Percentiles rank a stretch among this genome's conserved stretches.
Evolutionary conservation across 2,888 invertebrate genomes (phyloP).

Genomic region (Volucella inanis): DNA sequence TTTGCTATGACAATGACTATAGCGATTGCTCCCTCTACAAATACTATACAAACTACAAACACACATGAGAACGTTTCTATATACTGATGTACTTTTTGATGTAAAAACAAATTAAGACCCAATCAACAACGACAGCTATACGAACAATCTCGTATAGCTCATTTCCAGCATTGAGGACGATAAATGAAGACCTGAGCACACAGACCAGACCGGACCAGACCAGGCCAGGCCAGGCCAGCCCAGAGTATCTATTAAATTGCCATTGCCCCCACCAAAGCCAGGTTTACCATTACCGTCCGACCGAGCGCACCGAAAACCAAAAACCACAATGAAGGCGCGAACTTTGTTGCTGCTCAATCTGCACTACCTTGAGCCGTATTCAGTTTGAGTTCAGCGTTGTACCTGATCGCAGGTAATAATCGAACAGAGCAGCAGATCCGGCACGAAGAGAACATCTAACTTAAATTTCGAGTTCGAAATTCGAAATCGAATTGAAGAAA

Average conservation of each 20-base stretch:
- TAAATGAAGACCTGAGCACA: background rate
- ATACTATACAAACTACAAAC: slow-evolving; percentile 10
- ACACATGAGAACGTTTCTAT: slow-evolving; percentile 3
- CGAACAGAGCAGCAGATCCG: slow-evolving; percentile 13
- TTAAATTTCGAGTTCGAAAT: slow-evolving; percentile 29
- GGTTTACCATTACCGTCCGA: slow-evolving; percentile 13
- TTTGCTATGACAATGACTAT: background rate
- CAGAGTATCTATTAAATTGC: slow-evolving; percentile 5
- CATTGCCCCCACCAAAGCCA: slow-evolving; percentile 31
- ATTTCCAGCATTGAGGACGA: slow-evolving; percentile 19
- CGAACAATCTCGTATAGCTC: too few species aligned
- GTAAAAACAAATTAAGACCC: slow-evolving; percentile 20
- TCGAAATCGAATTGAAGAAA: slow-evolving; percentile 26
- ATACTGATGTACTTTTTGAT: slow-evolving; percentile 8
- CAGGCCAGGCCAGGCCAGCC: slow-evolving; percentile 17
- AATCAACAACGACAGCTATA: slow-evolving; percentile 12
- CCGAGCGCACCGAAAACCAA: slow-evolving; percentile 1
- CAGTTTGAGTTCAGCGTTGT: slow-evolving; percentile 65
- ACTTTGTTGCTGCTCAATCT: slow-evolving; percentile 55
- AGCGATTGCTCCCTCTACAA: background rate
- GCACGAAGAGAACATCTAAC: background rate
- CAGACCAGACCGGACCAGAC: background rate
- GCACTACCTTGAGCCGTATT: slow-evolving; percentile 67
- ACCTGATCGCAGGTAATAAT: slow-evolving; percentile 59
- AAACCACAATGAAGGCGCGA: slow-evolving; percentile 42